phyloP scores from a whole-genome alignment of 1,140 invertebrate genomes.

The Listronotus oregonensis region DNA sequence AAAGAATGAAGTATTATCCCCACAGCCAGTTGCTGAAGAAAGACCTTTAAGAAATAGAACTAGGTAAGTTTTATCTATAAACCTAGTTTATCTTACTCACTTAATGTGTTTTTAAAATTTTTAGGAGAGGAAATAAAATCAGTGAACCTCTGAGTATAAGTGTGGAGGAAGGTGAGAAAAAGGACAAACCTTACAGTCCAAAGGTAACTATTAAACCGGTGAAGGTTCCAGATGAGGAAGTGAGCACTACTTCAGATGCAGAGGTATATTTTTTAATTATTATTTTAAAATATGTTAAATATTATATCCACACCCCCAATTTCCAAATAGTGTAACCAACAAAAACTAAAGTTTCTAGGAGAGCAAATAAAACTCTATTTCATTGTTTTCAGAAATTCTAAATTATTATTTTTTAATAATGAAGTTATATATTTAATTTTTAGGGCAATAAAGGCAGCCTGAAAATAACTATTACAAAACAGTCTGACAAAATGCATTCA shows the following conservation, averaged over 20 bases:
- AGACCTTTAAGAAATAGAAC: constrained; percentile 14
- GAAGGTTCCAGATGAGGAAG: constrained; percentile 43
- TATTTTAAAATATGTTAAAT: too few species aligned
- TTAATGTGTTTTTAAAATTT: not conserved
- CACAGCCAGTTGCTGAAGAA: constrained; percentile 16
- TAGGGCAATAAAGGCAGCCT: constrained; percentile 43
- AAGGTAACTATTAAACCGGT: constrained; percentile 54
- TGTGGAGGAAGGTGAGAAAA: constrained; percentile 41
- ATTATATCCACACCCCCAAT: too few species aligned
- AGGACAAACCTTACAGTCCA: constrained; percentile 47
- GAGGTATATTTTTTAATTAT: constrained; percentile 22
- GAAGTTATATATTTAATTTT: not conserved
- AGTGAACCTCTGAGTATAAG: constrained; percentile 40
- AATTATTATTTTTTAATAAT: not conserved
- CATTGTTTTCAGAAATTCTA: too few species aligned
- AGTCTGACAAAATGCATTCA: constrained; percentile 51
- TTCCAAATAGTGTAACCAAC: too few species aligned
- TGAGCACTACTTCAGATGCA: constrained; percentile 35
- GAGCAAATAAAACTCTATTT: too few species aligned
- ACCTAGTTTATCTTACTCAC: not conserved
- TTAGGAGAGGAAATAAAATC: constrained; percentile 18
- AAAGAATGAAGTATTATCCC: not conserved
- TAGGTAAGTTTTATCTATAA: constrained; percentile 3
- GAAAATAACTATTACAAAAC: constrained; percentile 54
- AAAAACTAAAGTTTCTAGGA: too few species aligned